Evolutionary conservation across 2,113 vertebrate species (phyloP).

Genomic region (Menidia beryllina): DNA sequence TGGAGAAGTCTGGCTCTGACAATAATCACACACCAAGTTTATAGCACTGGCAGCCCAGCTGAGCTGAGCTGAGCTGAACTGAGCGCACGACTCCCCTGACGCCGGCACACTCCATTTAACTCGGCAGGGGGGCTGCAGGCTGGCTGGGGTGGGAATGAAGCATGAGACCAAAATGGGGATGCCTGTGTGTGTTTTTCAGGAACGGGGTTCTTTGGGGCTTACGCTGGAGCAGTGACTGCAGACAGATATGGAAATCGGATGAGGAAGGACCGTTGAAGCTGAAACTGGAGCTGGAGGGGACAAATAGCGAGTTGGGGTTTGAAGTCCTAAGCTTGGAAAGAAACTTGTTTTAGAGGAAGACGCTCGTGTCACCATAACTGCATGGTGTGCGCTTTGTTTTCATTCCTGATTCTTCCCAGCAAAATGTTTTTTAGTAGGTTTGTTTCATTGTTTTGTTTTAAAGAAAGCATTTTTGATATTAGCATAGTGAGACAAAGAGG

Average conservation of each 20-base stretch:
- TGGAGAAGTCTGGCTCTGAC: constrained; percentile 73
- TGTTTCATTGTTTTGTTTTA: neutral
- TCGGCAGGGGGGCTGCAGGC: constrained; percentile 72
- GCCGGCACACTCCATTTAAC: constrained; percentile 83
- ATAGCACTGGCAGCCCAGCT: constrained; percentile 76
- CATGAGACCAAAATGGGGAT: constrained; percentile 61
- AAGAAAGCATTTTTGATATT: neutral
- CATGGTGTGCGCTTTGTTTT: constrained; percentile 18
- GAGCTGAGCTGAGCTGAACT: constrained; percentile 71
- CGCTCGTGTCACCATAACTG: constrained; percentile 23
- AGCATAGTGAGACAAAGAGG: neutral
- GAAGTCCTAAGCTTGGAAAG: constrained; percentile 37
- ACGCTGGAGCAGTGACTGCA: constrained; percentile 61
- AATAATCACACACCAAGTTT: constrained; percentile 81
- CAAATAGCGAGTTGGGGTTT: constrained; percentile 27
- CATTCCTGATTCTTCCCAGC: neutral
- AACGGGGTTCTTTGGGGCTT: constrained; percentile 12
- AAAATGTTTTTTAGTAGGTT: constrained; percentile 10
- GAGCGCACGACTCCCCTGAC: constrained; percentile 70
- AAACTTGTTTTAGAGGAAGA: constrained; percentile 30
- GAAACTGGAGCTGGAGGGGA: constrained; percentile 52
- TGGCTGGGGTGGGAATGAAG: constrained; percentile 66
- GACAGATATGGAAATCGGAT: constrained; percentile 64
- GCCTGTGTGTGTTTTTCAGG: constrained; percentile 43
- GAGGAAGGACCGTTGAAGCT: constrained; percentile 38